These are phyloP conservation scores for Megaleporinus macrocephalus DNA, from an alignment of 2,113 vertebrate species.

Conservation along the genomic window DNA sequence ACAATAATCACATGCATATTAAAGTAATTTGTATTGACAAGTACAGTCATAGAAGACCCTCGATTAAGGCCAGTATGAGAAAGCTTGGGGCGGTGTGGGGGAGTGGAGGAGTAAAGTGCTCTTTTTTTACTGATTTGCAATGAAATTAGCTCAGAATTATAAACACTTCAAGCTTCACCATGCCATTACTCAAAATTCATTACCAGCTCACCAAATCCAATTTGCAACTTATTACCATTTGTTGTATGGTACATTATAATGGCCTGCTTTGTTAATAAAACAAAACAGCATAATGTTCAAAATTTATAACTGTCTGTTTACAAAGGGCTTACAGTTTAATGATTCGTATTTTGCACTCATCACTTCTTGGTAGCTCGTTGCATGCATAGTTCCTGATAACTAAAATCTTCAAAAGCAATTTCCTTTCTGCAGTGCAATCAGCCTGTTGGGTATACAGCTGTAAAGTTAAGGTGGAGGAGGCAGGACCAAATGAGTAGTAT, in stretches of 20 bases:
- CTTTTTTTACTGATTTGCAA: constrained; percentile 64
- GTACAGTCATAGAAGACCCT: constrained; percentile 64
- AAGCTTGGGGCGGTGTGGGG: constrained; percentile 59
- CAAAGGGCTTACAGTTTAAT: constrained; percentile 47
- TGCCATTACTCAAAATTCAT: constrained; percentile 66
- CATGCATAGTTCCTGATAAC: constrained; percentile 36
- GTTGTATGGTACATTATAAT: constrained; percentile 56
- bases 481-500: constrained; percentile 50
- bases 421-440: constrained; percentile 35
- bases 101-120: constrained; percentile 53
- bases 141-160: constrained; percentile 58
- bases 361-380: constrained; percentile 21
- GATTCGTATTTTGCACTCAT: constrained; percentile 35
- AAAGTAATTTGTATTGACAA: constrained; percentile 76
- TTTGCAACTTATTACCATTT: constrained; percentile 64
- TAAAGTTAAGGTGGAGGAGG: constrained; percentile 44
- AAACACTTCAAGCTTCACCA: constrained; percentile 42
- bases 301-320: constrained; percentile 63
- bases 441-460: constrained; percentile 40
- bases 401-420: constrained; percentile 39
- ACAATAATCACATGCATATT: constrained; percentile 71
- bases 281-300: constrained; percentile 58
- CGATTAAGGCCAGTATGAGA: constrained; percentile 63
- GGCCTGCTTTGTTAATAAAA: constrained; percentile 68
- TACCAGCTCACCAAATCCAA: constrained; percentile 55